Conservation (phyloP, 2,113 vertebrate species). For the Patagioenas fasciata region DNA sequence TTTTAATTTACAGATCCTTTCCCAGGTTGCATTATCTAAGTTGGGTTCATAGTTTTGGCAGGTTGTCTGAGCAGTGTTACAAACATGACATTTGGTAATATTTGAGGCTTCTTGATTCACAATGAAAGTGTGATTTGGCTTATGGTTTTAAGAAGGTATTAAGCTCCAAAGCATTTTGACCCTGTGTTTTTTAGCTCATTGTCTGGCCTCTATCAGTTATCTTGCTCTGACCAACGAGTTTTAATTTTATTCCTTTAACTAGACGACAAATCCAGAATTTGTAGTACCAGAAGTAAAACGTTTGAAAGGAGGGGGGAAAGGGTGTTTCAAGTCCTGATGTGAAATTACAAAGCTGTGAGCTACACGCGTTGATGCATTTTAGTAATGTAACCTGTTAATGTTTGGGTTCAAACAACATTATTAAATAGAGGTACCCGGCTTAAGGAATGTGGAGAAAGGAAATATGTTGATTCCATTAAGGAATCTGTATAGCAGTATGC, state of each 20-base stretch:
- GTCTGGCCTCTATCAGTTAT: slow-evolving; percentile 42
- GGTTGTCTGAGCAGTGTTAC: slow-evolving; percentile 69
- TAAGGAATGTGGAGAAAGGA: slow-evolving; percentile 88
- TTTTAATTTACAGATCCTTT: slow-evolving; percentile 87
- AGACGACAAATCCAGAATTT: slow-evolving; percentile 68
- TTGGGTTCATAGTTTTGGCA: slow-evolving; percentile 78
- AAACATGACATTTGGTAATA: slow-evolving; percentile 62
- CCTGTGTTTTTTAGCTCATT: slow-evolving; percentile 55
- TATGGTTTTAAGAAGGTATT: slow-evolving; percentile 26
- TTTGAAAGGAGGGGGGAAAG: slow-evolving; percentile 24
- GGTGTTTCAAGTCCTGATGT: slow-evolving; percentile 31
- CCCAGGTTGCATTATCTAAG: slow-evolving; percentile 83
- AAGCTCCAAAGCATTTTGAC: slow-evolving; percentile 42
- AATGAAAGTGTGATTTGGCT: slow-evolving; percentile 30
- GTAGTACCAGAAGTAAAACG: slow-evolving; percentile 72
- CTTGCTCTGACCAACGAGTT: slow-evolving; percentile 63
- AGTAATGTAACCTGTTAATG: slow-evolving; percentile 61
- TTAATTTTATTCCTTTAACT: slow-evolving; percentile 65
- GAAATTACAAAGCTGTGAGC: slow-evolving; percentile 40
- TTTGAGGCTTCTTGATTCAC: slow-evolving; percentile 60
- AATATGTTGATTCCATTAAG: slow-evolving; percentile 92
- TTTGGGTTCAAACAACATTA: slow-evolving; percentile 54
- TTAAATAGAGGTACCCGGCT: slow-evolving; percentile 72
- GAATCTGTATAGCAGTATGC: slow-evolving; percentile 89
- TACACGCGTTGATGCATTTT: slow-evolving; percentile 29